Base-by-base conservation (phyloP, 2,888 invertebrate species). In the Galerucella calmariensis region DNA sequence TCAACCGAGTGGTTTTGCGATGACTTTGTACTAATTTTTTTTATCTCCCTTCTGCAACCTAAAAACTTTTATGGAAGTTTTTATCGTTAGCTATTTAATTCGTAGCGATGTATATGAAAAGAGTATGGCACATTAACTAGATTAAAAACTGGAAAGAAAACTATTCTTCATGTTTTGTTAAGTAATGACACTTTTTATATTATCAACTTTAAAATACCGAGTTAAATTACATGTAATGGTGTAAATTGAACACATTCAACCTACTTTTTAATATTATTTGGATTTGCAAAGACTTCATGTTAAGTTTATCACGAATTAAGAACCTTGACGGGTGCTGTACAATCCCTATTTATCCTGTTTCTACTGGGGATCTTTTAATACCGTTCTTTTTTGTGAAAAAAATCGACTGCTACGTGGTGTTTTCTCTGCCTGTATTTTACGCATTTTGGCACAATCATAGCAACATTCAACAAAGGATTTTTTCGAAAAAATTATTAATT, bases 331-430 rank as follows among this genome's bases (percentile, higher is more conserved):
- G n/a, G 62, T 62, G 67, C 72, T 63, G 44, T 69, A 71, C 69
- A 65, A 46, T 66, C 53, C 84, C 86, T 85, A 80, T 88, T 12
- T 10, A 16, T 62, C 62, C 88, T 88, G 86, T 85, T 87, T 83
- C 85, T 88, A 87, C 88, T 1, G 35, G 88, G 87, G 86, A 87
- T 72, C 66, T 76, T 74, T 69, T 66, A 75, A 62, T 76, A 35
- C n/a, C 2, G 12, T 65, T n/a, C 67, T 59, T 79, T 80, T 79
- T 77, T 35, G 14, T 41, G n/a, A n/a, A 41, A 62, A 62, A 14
- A 27, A 80, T 78, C 76, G 77, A 79, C 79, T 82, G 80, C 79
- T 80, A 79, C 73, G 77, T 77, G 78, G 79, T 78, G 79, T 77
- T 81, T 82, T 83, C 83, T 82, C 82, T 84, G 74, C 83, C 82